These are phyloP conservation scores for Dendronephthya gigantea DNA, from an alignment of 64 coral and sea anemone species.

Conservation along the genomic window DNA sequence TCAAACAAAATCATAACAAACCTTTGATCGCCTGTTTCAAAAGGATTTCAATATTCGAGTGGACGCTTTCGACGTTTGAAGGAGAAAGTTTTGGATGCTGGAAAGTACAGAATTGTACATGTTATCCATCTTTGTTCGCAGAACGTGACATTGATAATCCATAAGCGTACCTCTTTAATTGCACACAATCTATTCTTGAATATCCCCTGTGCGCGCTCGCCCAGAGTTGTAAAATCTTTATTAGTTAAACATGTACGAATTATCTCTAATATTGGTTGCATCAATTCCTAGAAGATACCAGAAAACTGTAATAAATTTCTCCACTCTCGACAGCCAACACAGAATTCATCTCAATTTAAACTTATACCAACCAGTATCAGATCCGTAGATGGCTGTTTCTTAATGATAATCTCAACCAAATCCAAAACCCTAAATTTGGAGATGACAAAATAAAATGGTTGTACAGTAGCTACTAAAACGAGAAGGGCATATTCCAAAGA, in stretches of 20 bases:
- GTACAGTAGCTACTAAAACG: no score
- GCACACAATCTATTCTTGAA: conserved; percentile 67
- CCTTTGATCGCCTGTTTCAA: conserved; percentile 62
- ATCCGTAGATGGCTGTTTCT: conserved; percentile 69
- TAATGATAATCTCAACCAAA: conserved; percentile 83
- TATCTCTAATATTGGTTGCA: conserved; percentile 50
- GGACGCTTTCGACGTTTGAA: conserved; percentile 39
- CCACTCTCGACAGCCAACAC: background rate
- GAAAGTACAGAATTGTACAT: background rate
- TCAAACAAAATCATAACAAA: background rate
- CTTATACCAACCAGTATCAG: conserved; percentile 65
- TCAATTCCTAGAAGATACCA: conserved; percentile 35
- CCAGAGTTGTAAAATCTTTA: conserved; percentile 56
- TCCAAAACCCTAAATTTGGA: conserved; percentile 53
- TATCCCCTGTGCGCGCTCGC: conserved; percentile 63
- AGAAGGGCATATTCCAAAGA: no score
- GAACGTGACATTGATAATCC: background rate
- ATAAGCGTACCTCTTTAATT: conserved; percentile 48
- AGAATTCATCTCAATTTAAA: background rate
- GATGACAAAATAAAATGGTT: no score
- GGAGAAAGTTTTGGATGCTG: conserved; percentile 45
- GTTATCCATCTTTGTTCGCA: background rate
- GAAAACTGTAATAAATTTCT: background rate
- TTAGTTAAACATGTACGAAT: conserved; percentile 44
- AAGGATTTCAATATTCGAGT: conserved; percentile 45